Base-by-base conservation (phyloP, 2,113 vertebrate species). In the Cnemophilus loriae region DNA sequence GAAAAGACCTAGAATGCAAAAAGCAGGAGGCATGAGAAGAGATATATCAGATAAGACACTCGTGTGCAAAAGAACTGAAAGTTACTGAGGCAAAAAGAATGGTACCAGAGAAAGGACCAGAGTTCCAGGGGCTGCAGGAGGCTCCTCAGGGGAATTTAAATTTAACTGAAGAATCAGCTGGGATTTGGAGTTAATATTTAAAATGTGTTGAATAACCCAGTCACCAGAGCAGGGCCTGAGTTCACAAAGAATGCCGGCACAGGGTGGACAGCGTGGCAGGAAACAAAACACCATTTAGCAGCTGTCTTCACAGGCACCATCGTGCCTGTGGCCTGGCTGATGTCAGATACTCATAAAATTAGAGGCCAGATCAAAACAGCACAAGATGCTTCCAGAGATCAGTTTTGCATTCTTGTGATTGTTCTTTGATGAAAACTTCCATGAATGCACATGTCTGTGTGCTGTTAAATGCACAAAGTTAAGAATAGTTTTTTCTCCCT, bases 361-460 rank as follows among this genome's bases (percentile, higher is more conserved):
- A 82, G 13, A 82, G 53, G 22, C 23, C 61, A 84, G 46, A 85
- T 56, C 56, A 74, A 63, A 95, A 60, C 3, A 11, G 32, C 28
- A 57, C 22, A 53, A 33, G 22, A 63, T 23, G 3, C 56, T 85
- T 52, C 41, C 67, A 87, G 78, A 75, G 19, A 35, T 37, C 70
- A 64, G 28, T 11, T 93, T 88, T 44, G 13, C 44, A 71, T 71
- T 75, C 46, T 84, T 81, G 8, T 10, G 10, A 68, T 59, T 56
- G 17, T 26, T 75, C 33, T 87, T 68, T 70, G 52, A 81, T 76
- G 75, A 49, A 57, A 68, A 47, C n/a, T n/a, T n/a, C n/a, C n/a
- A n/a, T n/a, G n/a, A n/a, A n/a, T n/a, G n/a, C 0, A 1, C 13
- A 12, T 26, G 28, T 11, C 23, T 7, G 4, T 44, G 27, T 16